These are phyloP conservation scores for Petrocephalus schoutedeni DNA, from an alignment of 2,797 vertebrate genomes.

Conservation along the genomic window DNA sequence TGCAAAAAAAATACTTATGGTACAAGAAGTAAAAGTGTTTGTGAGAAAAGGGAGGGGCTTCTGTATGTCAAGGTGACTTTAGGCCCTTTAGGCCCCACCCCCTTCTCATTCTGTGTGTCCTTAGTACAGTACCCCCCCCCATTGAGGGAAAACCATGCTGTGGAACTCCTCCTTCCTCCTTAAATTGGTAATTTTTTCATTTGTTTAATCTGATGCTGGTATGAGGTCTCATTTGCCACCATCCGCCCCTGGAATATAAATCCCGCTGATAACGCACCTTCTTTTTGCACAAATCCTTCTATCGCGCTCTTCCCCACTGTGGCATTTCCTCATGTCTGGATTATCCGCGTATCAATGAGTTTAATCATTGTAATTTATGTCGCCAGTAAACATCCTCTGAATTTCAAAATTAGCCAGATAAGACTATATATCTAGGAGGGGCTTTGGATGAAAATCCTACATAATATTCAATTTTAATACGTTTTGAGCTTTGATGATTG, in stretches of 20 bases:
- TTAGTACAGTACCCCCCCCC: not conserved
- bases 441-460: not conserved
- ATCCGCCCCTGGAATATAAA: not conserved
- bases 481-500: not conserved
- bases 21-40: not conserved
- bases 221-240: not conserved
- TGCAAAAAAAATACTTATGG: not conserved
- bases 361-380: not conserved
- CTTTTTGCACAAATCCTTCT: not conserved
- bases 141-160: not conserved
- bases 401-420: not conserved
- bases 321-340: not conserved
- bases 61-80: not conserved
- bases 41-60: not conserved
- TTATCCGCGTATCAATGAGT: not conserved
- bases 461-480: constrained; percentile 7
- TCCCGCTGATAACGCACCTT: not conserved
- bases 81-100: not conserved
- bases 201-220: not conserved
- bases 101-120: not conserved
- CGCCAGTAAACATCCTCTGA: not conserved
- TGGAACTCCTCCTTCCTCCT: not conserved
- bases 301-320: not conserved
- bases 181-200: not conserved
- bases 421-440: not conserved